phyloP scores from a whole-genome alignment of 2,797 vertebrate genomes.

The Orientallactaga sibirica region DNA sequence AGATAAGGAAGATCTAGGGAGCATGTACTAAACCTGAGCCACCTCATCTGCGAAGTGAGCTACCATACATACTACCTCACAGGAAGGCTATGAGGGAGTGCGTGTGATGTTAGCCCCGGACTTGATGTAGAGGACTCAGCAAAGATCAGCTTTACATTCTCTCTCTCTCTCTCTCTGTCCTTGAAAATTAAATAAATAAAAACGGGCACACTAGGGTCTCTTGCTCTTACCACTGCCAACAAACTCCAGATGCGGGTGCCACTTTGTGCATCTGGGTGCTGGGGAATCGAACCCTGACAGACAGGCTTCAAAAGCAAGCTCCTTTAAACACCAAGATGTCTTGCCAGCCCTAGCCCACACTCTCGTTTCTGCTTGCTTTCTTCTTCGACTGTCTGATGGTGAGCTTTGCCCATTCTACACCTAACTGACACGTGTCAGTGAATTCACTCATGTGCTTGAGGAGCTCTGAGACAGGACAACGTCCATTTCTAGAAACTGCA shows the following conservation, averaged over 20 bases:
- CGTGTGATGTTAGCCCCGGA: accelerated
- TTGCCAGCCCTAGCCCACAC: not conserved
- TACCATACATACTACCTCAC: not conserved
- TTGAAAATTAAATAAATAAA: no score
- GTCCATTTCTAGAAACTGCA: not conserved
- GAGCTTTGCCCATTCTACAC: not conserved
- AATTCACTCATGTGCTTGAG: not conserved
- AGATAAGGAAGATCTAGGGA: not conserved
- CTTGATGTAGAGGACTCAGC: not conserved
- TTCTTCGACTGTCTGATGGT: not conserved
- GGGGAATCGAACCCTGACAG: no score
- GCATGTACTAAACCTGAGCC: not conserved
- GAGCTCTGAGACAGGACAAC: not conserved
- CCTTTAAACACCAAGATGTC: not conserved
- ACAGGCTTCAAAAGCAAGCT: no score
- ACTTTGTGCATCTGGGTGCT: not conserved
- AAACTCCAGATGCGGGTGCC: no score
- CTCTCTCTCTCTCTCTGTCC: no score
- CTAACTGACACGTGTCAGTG: not conserved
- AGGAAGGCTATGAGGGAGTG: not conserved
- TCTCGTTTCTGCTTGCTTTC: conserved; percentile 1
- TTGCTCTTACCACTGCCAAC: not conserved
- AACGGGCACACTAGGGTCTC: no score
- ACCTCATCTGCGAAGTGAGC: not conserved
- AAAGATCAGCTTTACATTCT: not conserved